These are phyloP conservation scores for Hormiphora californensis DNA, from an alignment of 37 sponge, comb jelly and placozoan genomes.

Conservation along the genomic window DNA sequence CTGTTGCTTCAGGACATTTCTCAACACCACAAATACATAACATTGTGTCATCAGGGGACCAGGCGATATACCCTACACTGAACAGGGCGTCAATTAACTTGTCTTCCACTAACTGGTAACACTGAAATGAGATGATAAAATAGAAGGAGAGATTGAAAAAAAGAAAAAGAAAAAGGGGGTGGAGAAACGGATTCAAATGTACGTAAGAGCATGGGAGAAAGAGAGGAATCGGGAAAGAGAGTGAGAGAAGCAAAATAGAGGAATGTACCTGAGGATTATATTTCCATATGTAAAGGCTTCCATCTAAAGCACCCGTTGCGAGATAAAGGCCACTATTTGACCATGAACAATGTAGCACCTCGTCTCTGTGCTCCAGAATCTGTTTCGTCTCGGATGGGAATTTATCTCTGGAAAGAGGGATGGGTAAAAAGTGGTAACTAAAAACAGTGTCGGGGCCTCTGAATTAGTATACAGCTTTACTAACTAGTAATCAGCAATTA, in stretches of 20 bases:
- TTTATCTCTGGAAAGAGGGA: neutral
- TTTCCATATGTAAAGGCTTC: conserved; percentile 84
- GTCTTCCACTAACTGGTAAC: conserved; percentile 52
- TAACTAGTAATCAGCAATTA: too few species aligned
- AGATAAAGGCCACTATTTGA: conserved; percentile 78
- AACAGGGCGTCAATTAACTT: conserved; percentile 27
- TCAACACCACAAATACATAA: conserved; percentile 81
- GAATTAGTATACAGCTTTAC: too few species aligned
- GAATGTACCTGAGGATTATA: conserved; percentile 57
- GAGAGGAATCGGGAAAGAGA: too few species aligned
- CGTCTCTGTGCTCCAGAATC: conserved; percentile 86
- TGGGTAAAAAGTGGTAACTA: neutral
- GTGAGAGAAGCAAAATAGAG: too few species aligned
- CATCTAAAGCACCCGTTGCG: conserved; percentile 85
- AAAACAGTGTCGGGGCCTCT: too few species aligned
- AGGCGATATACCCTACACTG: conserved; percentile 72
- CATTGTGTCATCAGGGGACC: conserved; percentile 89
- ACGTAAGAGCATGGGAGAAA: too few species aligned
- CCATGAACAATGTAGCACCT: conserved; percentile 80
- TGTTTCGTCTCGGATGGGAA: conserved; percentile 77
- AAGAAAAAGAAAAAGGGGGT: too few species aligned
- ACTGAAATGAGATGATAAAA: neutral
- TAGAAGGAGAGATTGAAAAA: too few species aligned
- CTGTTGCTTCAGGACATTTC: conserved; percentile 71
- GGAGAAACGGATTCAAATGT: too few species aligned